A percentile compares a stretch with the other conserved stretches of the same genome.
These are phyloP conservation scores for Strigamia maritima DNA, from an alignment of 2,888 invertebrate genomes.

Conservation along the genomic window DNA sequence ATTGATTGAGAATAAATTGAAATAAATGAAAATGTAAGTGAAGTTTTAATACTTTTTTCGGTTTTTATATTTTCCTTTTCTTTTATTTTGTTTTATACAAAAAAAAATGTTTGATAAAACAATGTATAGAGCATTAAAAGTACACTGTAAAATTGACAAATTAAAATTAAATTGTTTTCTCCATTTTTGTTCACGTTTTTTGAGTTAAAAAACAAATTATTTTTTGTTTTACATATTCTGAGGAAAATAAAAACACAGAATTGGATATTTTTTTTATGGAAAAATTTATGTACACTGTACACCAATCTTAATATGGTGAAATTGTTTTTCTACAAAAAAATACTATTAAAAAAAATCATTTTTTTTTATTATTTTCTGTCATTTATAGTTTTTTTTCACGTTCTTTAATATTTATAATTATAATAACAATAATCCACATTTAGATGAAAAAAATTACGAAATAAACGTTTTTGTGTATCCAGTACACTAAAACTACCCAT, in stretches of 20 bases:
- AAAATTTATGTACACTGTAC: slow-evolving; percentile 22
- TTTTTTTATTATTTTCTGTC: not conserved
- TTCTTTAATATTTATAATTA: not conserved
- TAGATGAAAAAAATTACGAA: slow-evolving; percentile 20
- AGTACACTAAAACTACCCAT: slow-evolving; percentile 18
- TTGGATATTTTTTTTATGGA: not conserved
- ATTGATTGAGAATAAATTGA: not conserved
- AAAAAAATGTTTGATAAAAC: slow-evolving; percentile 31
- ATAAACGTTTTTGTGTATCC: slow-evolving; percentile 4
- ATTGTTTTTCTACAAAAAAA: slow-evolving; percentile 29
- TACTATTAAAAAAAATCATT: not conserved
- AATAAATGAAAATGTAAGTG: not conserved
- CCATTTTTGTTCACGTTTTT: not conserved
- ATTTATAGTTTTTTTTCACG: not conserved
- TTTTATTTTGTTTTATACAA: not conserved
- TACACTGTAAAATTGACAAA: slow-evolving; percentile 29
- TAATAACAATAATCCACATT: slow-evolving; percentile 7
- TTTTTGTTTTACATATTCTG: not conserved
- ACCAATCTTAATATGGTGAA: not conserved
- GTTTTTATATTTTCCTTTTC: slow-evolving; percentile 11
- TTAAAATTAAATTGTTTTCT: slow-evolving; percentile 18
- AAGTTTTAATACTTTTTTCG: not conserved
- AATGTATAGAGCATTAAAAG: slow-evolving; percentile 32
- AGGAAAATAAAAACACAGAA: not conserved
- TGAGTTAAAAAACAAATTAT: slow-evolving; percentile 18